Evolutionary conservation across 2,797 vertebrate species (phyloP).

Genomic region (Myotis daubentonii): DNA sequence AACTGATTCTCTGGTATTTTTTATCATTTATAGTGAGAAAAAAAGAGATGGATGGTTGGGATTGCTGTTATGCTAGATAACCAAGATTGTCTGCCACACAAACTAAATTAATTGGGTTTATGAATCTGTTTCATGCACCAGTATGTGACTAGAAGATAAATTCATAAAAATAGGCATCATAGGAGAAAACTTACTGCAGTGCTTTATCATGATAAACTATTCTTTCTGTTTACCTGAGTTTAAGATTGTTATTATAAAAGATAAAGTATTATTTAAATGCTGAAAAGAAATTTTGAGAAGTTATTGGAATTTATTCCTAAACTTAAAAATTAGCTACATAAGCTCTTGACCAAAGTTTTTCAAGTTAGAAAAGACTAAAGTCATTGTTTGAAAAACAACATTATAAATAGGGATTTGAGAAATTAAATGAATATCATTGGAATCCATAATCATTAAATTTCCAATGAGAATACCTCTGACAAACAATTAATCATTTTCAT

Average conservation of each 20-base stretch:
- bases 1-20: conserved; percentile 38
- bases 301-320: not conserved
- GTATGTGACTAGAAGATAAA: conserved; percentile 7
- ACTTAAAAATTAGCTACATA: conserved; percentile 37
- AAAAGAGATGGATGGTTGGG: not conserved
- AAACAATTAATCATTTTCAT: conserved; percentile 69
- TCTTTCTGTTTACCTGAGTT: conserved; percentile 7
- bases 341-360: conserved; percentile 25
- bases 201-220: not conserved
- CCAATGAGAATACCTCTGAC: conserved; percentile 56
- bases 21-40: not conserved
- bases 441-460: conserved; percentile 71
- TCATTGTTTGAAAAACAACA: conserved; percentile 55
- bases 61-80: not conserved
- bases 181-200: not conserved
- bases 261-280: not conserved
- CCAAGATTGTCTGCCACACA: not conserved
- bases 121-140: not conserved
- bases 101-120: conserved; percentile 27
- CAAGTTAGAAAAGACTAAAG: conserved; percentile 7
- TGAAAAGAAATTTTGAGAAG: conserved; percentile 3
- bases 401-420: conserved; percentile 62
- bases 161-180: not conserved
- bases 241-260: conserved; percentile 45
- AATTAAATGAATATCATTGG: conserved; percentile 60